Evolutionary conservation across 2,888 invertebrate species (phyloP), one percentile per base, ranked within the genome.

Genomic region (Patella caerulea): DNA sequence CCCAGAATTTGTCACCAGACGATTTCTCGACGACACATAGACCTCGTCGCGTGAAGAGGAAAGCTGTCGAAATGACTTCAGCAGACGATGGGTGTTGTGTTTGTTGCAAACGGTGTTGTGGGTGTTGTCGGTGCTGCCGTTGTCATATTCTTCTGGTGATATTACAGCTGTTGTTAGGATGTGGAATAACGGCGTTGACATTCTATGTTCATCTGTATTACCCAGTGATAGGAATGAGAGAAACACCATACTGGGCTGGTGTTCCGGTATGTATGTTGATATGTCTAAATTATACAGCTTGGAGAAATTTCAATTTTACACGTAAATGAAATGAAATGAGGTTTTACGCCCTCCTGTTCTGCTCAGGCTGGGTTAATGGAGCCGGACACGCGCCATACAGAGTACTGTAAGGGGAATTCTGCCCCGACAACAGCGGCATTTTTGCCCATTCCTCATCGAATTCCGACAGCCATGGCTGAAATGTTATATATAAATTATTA

Each of bases 211-310:
- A 83, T 71, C 81, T 83, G 17, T 83, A 85, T 71, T 78, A 85
- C 24, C 82, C 86, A 0, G 82, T 83, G n/a, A 75, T 87, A 17
- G 75, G 72, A 71, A 71, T 80, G n/a, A 70, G 83, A 19, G 87
- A 87, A 53, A 86, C 83, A 15, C 85, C 85, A 9, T 84, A 79
- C 76, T 87, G 87, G 87, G 87, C 87, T n/a, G 87, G 86, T 7
- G 79, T 84, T 75, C 87, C 87, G 78, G 87, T 87, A 82, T 84
- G 87, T 83, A 14, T 54, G 3, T 71, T 74, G 2, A 45, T 73
- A 55, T 19, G 9, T 55, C 56, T 55, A 56, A 19, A 55, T n/a
- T 34, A 54, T 15, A 19, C 11, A 70, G 29, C 24, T 14, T 19
- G 70, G 15, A 4, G 2, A 45, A 15, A 15, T 71, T 45, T n/a